phyloP scores from a whole-genome alignment of 2,113 vertebrate species.

The Xenopus laevis region DNA sequence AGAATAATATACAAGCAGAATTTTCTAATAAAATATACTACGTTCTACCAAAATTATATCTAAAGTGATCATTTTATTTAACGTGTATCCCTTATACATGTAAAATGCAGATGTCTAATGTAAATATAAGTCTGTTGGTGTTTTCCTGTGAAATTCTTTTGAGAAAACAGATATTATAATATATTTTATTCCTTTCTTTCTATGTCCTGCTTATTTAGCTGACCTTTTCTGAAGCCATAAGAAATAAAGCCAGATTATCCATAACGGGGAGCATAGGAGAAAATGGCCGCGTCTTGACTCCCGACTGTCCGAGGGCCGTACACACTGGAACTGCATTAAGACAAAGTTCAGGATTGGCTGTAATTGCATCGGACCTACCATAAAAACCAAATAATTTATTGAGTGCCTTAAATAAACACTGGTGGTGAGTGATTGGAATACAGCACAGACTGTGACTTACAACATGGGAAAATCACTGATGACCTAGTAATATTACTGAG shows the following conservation, averaged over 20 bases:
- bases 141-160: slow-evolving; percentile 49
- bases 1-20: too few relatives aligned
- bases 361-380: slow-evolving; percentile 96
- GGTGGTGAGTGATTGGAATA: slow-evolving; percentile 73
- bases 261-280: slow-evolving; percentile 95
- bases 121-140: slow-evolving; percentile 60
- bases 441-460: slow-evolving; percentile 71
- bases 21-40: too few relatives aligned
- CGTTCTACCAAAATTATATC: too few relatives aligned
- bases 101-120: slow-evolving; percentile 95
- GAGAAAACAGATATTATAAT: slow-evolving; percentile 59
- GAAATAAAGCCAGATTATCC: slow-evolving; percentile 97
- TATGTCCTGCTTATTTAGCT: slow-evolving; percentile 68
- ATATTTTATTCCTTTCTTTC: slow-evolving; percentile 44
- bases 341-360: slow-evolving; percentile 92
- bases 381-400: slow-evolving; percentile 98
- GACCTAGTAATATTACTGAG: slow-evolving; percentile 59
- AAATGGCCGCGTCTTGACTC: slow-evolving; percentile 88
- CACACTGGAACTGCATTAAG: slow-evolving; percentile 86
- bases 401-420: slow-evolving; percentile 95
- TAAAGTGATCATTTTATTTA: background rate
- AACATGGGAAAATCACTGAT: slow-evolving; percentile 61
- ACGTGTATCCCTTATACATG: slow-evolving; percentile 39
- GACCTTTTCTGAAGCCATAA: slow-evolving; percentile 98
- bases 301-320: slow-evolving; percentile 94